These are phyloP conservation scores for Eublepharis macularius DNA, from an alignment of 2,113 vertebrate genomes.

Conservation along the genomic window DNA sequence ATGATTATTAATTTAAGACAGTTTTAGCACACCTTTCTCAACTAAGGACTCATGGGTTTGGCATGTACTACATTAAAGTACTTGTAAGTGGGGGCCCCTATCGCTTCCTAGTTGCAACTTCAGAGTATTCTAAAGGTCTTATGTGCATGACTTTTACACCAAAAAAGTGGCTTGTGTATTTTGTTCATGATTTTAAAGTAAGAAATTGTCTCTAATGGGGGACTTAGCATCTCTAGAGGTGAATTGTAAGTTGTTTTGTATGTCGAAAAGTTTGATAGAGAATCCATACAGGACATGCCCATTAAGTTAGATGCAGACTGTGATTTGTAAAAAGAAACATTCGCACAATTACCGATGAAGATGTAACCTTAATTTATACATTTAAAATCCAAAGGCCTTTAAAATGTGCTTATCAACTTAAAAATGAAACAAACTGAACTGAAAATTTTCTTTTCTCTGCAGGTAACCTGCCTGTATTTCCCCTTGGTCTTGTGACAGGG, in stretches of 20 bases:
- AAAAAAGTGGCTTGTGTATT: background rate
- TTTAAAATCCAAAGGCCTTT: background rate
- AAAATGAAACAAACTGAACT: conserved; percentile 47
- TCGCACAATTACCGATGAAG: background rate
- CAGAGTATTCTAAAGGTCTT: background rate
- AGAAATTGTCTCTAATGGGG: background rate
- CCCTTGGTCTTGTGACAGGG: conserved; percentile 80
- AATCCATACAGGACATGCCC: background rate
- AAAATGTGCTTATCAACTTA: background rate
- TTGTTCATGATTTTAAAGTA: background rate
- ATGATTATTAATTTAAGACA: background rate
- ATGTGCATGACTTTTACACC: background rate
- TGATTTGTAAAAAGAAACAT: background rate
- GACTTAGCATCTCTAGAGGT: background rate
- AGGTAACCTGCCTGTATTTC: conserved; percentile 74
- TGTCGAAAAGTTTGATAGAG: background rate
- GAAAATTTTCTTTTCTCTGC: conserved; percentile 58
- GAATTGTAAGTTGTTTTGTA: background rate
- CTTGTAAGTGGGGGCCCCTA: background rate
- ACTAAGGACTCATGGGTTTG: background rate
- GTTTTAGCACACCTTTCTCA: background rate
- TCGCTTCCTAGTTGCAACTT: background rate
- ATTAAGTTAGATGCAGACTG: background rate
- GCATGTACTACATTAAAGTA: background rate
- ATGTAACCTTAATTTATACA: background rate